A percentile compares a stretch with the other conserved stretches of the same genome.
Evolutionary conservation across 2,888 invertebrate genomes (phyloP).

Genomic region (Heliconius cydno): DNA sequence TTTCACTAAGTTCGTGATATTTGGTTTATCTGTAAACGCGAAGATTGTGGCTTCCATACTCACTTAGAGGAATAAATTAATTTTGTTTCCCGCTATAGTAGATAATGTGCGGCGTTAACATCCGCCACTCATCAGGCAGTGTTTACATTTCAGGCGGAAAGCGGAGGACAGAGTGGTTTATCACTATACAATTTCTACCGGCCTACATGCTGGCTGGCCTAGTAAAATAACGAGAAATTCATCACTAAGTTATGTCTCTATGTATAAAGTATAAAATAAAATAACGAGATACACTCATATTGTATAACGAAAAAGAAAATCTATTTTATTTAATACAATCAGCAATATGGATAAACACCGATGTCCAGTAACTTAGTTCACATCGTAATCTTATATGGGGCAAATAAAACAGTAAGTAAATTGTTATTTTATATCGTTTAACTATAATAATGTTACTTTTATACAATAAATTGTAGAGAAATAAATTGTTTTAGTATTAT

Average conservation of each 20-base stretch:
- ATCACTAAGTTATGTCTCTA: too few relatives aligned
- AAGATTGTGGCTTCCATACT: too few relatives aligned
- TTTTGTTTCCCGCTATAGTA: too few relatives aligned
- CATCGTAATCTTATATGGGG: constrained; percentile 2
- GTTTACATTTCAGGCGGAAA: background rate
- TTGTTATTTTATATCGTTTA: background rate
- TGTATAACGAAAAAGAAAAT: background rate
- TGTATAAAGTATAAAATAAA: too few relatives aligned
- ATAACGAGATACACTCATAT: background rate
- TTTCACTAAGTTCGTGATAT: too few relatives aligned
- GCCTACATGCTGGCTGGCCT: too few relatives aligned
- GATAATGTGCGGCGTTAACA: too few relatives aligned
- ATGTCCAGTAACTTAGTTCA: constrained; percentile 4
- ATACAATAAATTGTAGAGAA: background rate
- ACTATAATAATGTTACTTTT: background rate
- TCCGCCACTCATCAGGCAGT: too few relatives aligned
- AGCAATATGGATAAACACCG: background rate
- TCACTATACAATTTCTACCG: background rate
- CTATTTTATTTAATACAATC: background rate
- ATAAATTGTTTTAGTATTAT: background rate
- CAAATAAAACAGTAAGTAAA: constrained; percentile 8
- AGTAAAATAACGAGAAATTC: too few relatives aligned
- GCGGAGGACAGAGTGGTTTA: background rate
- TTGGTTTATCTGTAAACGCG: too few relatives aligned
- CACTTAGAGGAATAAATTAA: too few relatives aligned